Evolutionary conservation across 2,888 invertebrate genomes (phyloP), one percentile per base, ranked within the genome.

Genomic region (Oligia fasciuncula): DNA sequence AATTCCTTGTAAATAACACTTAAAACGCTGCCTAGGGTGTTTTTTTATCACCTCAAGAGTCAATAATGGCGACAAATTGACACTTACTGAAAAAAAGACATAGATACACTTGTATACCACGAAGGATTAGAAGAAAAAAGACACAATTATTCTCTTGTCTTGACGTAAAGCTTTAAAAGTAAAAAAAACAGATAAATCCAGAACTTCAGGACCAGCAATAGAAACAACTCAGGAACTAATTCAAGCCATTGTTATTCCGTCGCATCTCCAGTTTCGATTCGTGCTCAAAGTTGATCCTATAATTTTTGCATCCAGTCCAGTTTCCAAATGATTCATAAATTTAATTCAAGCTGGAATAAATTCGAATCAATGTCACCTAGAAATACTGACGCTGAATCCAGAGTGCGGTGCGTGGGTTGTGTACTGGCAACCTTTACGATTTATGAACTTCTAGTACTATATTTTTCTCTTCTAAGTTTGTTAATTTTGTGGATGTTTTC

Each of bases 291-390:
- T 76, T 76, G 51, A 79, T 69, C 65, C 40, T 46, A 11, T 57
- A 84, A 65, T 80, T 85, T 87, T 87, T 29, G 73, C 68, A 69
- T 9, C 66, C 51, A 76, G 29, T 77, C 73, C 62, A 69, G 85
- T 74, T 75, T 87, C 57, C 68, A 43, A 87, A 80, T 87, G 87
- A 80, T 87, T 87, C 85, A 87, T 87, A 85, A 85, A 85, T 85
- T 85, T 63, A 69, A 80, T 80, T 51, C 71, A 68, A 85, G 73
- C 80, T 77, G 68, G 74, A 68, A 85, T 85, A 85, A 85, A 85
- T 85, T 87, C 87, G 87, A 87, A 85, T 85, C 87, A 85, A 73
- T 85, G 85, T 85, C 87, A 13, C 65, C 76, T 87, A 85, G 87
- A 73, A 70, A 86, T 84, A 85, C 76, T 66, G 85, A 67, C 62